These are phyloP conservation scores for Trichopoda pennipes DNA, from an alignment of 2,888 invertebrate genomes.

Conservation along the genomic window DNA sequence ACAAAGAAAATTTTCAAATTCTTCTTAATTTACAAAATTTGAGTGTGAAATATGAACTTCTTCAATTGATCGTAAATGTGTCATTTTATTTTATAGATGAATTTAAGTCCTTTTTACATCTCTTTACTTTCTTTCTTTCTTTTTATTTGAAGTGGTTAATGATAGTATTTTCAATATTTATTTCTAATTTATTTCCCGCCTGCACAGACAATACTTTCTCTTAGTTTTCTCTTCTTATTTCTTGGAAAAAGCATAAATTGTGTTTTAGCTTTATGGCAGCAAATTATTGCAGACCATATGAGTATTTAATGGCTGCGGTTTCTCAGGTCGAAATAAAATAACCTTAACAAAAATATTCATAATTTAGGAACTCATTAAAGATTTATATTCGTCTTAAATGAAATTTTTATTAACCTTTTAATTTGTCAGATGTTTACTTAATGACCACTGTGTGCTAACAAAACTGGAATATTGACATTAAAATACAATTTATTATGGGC, in stretches of 20 bases:
- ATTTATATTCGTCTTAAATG: conserved; percentile 30
- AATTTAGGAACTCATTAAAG: conserved; percentile 44
- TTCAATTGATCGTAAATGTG: conserved; percentile 61
- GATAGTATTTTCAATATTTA: conserved; percentile 59
- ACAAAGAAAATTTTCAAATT: not conserved
- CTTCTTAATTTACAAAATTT: not conserved
- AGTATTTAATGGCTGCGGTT: conserved; percentile 52
- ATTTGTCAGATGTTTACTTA: conserved; percentile 29
- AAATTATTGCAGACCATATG: conserved; percentile 52
- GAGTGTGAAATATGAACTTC: conserved; percentile 56
- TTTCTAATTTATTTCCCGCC: conserved; percentile 32
- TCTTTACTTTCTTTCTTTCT: not conserved
- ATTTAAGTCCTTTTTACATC: conserved; percentile 58
- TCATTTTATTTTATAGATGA: conserved; percentile 62
- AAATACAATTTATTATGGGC: not conserved
- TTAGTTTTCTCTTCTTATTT: conserved; percentile 1
- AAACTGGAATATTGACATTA: not conserved
- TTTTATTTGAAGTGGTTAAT: conserved; percentile 31
- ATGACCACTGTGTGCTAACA: conserved; percentile 34
- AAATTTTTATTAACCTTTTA: conserved; percentile 34
- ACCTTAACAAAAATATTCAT: conserved; percentile 30
- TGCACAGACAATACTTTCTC: not conserved
- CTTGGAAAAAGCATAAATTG: conserved; percentile 10
- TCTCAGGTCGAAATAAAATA: conserved; percentile 25
- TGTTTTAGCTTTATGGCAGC: conserved; percentile 41